A percentile compares a stretch with the other conserved stretches of the same genome.
These are phyloP conservation scores for Anarsia innoxiella DNA, from an alignment of 2,888 invertebrate genomes.

Conservation along the genomic window DNA sequence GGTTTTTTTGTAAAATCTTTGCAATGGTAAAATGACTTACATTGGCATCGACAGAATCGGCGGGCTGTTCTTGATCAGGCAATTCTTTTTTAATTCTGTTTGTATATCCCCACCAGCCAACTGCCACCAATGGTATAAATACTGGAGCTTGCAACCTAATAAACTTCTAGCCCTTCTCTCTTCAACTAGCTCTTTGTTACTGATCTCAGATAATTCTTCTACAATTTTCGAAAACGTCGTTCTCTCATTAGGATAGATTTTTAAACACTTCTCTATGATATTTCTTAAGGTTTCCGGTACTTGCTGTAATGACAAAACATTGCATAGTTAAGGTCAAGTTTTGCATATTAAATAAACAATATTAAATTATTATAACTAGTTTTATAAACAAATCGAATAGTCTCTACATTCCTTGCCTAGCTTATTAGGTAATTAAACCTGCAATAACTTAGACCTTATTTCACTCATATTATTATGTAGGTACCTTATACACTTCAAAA, in stretches of 20 bases:
- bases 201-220: conserved; percentile 43
- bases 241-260: conserved; percentile 76
- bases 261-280: conserved; percentile 82
- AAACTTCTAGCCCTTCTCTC: conserved; percentile 58
- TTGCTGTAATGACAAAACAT: conserved; percentile 48
- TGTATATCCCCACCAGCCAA: conserved; percentile 96
- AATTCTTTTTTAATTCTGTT: conserved; percentile 91
- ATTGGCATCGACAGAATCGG: conserved; percentile 87
- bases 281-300: conserved; percentile 75
- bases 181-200: conserved; percentile 54
- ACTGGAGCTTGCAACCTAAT: conserved; percentile 79
- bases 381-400: too few species aligned
- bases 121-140: conserved; percentile 96
- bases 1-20: too few species aligned
- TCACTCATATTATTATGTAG: too few species aligned
- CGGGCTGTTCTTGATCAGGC: conserved; percentile 89
- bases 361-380: too few species aligned
- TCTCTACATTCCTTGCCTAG: too few species aligned
- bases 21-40: too few species aligned
- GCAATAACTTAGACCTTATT: too few species aligned
- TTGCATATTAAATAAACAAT: too few species aligned
- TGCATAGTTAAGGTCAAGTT: too few species aligned
- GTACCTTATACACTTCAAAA: conserved; percentile 78
- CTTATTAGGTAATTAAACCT: too few species aligned
- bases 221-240: conserved; percentile 76